Evolutionary conservation across 1,140 invertebrate species (phyloP).

Genomic region (Anadara kagoshimensis): DNA sequence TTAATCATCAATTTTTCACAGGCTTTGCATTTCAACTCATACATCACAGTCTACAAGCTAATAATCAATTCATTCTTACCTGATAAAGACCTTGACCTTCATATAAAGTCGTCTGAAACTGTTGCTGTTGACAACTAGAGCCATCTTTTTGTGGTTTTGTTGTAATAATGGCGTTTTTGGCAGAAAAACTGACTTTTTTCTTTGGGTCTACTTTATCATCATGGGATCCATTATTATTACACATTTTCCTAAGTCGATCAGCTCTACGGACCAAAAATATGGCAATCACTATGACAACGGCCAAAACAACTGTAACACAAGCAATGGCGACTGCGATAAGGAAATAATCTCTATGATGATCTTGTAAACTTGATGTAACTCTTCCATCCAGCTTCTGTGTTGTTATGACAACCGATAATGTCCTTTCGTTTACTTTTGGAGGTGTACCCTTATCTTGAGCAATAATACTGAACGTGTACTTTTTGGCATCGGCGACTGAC

Average conservation of each 20-base stretch:
- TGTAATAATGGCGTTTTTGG: neutral
- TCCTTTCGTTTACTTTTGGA: conserved; percentile 28
- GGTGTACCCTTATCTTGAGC: conserved; percentile 39
- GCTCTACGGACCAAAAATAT: conserved; percentile 41
- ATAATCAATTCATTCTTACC: too few relatives aligned
- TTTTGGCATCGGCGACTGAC: conserved; percentile 9
- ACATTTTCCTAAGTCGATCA: conserved; percentile 32
- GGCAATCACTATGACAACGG: conserved; percentile 39
- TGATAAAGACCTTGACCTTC: neutral
- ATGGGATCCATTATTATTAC: conserved; percentile 22
- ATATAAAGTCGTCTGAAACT: neutral
- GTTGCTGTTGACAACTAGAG: neutral
- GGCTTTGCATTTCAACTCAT: too few relatives aligned
- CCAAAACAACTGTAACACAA: conserved; percentile 40
- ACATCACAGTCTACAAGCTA: too few relatives aligned
- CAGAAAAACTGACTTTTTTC: conserved; percentile 31
- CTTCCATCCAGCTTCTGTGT: conserved; percentile 10
- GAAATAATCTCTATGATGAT: conserved; percentile 36
- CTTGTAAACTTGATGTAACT: neutral
- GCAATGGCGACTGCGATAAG: conserved; percentile 40
- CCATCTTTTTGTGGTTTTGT: neutral
- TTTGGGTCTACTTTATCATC: conserved; percentile 14
- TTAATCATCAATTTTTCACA: too few relatives aligned
- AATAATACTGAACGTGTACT: conserved; percentile 32
- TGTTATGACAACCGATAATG: conserved; percentile 28